These are phyloP conservation scores for Cabera pusaria DNA, from an alignment of 2,888 invertebrate species.

Conservation along the genomic window DNA sequence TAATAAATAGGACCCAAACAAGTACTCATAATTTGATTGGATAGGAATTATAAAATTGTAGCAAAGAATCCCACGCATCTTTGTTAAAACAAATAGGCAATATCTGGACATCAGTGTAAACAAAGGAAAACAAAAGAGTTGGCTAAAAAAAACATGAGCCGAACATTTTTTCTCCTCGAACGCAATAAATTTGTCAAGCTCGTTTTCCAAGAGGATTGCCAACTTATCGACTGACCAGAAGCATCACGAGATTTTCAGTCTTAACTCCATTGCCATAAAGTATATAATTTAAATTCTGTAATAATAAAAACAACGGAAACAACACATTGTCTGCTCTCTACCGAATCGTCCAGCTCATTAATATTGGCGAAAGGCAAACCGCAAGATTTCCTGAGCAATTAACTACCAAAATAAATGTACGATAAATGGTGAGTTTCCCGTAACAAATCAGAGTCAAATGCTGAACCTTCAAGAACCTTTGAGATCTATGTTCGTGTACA, in stretches of 20 bases:
- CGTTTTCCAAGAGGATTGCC: constrained; percentile 20
- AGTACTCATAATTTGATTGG: too few relatives aligned
- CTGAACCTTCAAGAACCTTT: too few relatives aligned
- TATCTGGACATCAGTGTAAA: neutral
- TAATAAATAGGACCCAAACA: too few relatives aligned
- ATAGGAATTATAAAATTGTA: too few relatives aligned
- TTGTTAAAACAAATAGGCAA: constrained; percentile 4
- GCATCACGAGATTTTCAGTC: constrained; percentile 3
- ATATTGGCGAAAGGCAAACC: constrained; percentile 61
- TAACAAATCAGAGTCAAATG: constrained; percentile 69
- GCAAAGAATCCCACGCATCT: too few relatives aligned
- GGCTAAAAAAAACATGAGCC: constrained; percentile 15
- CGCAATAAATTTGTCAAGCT: constrained; percentile 20
- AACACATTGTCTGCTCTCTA: constrained; percentile 45
- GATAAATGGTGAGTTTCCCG: constrained; percentile 69
- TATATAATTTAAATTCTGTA: neutral
- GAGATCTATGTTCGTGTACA: too few relatives aligned
- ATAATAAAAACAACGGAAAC: constrained; percentile 44
- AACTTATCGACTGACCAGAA: constrained; percentile 25
- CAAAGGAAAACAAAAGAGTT: constrained; percentile 12
- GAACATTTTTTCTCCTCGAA: constrained; percentile 16
- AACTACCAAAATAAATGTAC: constrained; percentile 58
- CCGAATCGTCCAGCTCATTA: constrained; percentile 59
- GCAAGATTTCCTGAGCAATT: constrained; percentile 65
- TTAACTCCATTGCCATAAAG: neutral